Percentiles rank a stretch among this genome's conserved stretches.
These are phyloP conservation scores for Spodoptera picta DNA, from an alignment of 2,888 invertebrate species.

Conservation along the genomic window DNA sequence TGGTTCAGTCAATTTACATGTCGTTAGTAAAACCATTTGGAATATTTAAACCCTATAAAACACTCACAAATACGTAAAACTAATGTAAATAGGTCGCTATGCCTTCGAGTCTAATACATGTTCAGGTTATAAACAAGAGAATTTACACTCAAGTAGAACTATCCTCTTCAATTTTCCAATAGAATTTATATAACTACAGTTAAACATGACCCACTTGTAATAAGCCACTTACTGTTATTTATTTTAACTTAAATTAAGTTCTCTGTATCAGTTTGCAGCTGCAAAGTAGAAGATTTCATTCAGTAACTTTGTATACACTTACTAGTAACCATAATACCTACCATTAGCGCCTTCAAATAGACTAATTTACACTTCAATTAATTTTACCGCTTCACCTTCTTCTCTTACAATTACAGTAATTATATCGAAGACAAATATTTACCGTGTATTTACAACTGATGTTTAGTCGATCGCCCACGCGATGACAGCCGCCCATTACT, in stretches of 20 bases:
- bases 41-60: slow-evolving; percentile 11
- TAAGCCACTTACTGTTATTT: no score
- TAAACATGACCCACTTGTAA: no score
- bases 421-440: slow-evolving; percentile 85
- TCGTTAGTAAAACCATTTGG: neutral
- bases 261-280: no score
- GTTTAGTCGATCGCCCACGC: slow-evolving; percentile 81
- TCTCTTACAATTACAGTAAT: slow-evolving; percentile 76
- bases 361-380: slow-evolving; percentile 51
- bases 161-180: no score
- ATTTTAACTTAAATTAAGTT: no score
- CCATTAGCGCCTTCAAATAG: slow-evolving; percentile 46
- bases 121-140: no score
- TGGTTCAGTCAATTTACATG: slow-evolving; percentile 12
- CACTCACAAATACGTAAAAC: neutral
- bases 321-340: slow-evolving; percentile 9
- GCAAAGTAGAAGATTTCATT: no score
- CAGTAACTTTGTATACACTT: neutral
- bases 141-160: no score
- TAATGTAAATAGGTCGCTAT: neutral
- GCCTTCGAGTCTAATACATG: neutral
- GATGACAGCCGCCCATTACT: slow-evolving; percentile 80
- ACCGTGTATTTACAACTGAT: slow-evolving; percentile 78
- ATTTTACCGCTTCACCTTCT: slow-evolving; percentile 42
- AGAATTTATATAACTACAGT: no score